phyloP scores from a whole-genome alignment of 2,888 invertebrate genomes.

The Caenorhabditis sp. region DNA sequence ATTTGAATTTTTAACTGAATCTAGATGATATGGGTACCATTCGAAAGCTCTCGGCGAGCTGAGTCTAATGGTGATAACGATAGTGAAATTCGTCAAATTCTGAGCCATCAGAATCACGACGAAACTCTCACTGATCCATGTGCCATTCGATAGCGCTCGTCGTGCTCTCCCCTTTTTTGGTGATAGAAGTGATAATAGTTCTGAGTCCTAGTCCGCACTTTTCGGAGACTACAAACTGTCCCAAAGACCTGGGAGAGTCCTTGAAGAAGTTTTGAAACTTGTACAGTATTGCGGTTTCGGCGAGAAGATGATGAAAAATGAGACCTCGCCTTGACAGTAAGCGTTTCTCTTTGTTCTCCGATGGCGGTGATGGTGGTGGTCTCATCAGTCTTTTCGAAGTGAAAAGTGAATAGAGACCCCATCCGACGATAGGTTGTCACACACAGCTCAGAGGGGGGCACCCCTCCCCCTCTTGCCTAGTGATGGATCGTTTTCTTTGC shows the following conservation, averaged over 20 bases:
- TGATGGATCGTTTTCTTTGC: conserved; percentile 53
- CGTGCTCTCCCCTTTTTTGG: too few species aligned
- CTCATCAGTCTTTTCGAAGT: conserved; percentile 33
- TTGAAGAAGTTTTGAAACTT: too few species aligned
- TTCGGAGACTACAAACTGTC: too few species aligned
- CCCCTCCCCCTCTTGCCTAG: conserved; percentile 34
- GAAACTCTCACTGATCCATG: too few species aligned
- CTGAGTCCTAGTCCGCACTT: too few species aligned
- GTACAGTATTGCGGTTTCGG: not conserved
- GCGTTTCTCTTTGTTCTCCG: not conserved
- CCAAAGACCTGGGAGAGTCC: too few species aligned
- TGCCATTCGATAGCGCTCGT: too few species aligned
- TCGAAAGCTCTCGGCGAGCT: not conserved
- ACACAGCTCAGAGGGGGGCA: too few species aligned
- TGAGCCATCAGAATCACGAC: not conserved
- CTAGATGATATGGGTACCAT: not conserved
- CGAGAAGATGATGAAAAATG: not conserved
- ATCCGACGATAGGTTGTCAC: not conserved
- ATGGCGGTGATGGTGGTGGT: not conserved
- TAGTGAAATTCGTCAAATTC: too few species aligned
- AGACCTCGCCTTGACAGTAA: conserved; percentile 6
- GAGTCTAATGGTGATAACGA: not conserved
- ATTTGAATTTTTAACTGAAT: not conserved
- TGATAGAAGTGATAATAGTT: too few species aligned
- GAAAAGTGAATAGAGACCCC: conserved; percentile 1